These are phyloP conservation scores for Pollachius pollachius DNA, from an alignment of 2,113 vertebrate genomes.

Conservation along the genomic window DNA sequence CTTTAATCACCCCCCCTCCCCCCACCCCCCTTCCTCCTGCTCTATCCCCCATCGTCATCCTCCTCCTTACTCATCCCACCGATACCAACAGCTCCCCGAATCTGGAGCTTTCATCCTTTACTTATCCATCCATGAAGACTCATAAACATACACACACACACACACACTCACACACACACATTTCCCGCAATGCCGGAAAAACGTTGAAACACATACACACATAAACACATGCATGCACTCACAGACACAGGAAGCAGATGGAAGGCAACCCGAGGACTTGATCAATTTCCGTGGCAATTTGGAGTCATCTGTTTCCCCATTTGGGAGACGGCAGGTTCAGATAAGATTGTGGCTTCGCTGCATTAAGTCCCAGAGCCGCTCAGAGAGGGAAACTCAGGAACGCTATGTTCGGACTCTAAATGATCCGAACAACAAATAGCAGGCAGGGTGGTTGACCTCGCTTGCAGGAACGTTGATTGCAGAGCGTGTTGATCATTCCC, in stretches of 20 bases:
- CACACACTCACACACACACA: constrained; percentile 11
- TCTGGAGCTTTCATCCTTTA: constrained; percentile 9
- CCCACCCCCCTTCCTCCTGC: constrained; percentile 4
- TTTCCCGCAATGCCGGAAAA: neutral
- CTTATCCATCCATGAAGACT: constrained; percentile 20
- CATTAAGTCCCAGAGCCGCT: too few species aligned
- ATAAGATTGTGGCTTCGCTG: constrained; percentile 8
- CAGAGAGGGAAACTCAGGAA: too few species aligned
- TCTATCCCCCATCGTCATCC: neutral
- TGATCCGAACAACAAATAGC: too few species aligned
- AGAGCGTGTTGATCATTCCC: too few species aligned
- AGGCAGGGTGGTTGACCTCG: too few species aligned
- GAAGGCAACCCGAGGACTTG: constrained; percentile 45
- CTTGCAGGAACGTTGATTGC: too few species aligned
- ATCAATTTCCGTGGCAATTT: constrained; percentile 43
- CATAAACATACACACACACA: constrained; percentile 5
- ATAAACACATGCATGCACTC: neutral
- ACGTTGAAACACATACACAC: neutral
- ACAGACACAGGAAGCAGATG: constrained; percentile 45
- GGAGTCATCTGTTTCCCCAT: constrained; percentile 37
- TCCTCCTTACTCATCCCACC: too few species aligned
- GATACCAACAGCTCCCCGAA: constrained; percentile 11
- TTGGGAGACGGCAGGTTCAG: constrained; percentile 27
- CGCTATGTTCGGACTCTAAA: too few species aligned
- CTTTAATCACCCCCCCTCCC: constrained; percentile 56